Evolutionary conservation across 2,888 invertebrate genomes (phyloP).

Genomic region (Piscicola geometra): DNA sequence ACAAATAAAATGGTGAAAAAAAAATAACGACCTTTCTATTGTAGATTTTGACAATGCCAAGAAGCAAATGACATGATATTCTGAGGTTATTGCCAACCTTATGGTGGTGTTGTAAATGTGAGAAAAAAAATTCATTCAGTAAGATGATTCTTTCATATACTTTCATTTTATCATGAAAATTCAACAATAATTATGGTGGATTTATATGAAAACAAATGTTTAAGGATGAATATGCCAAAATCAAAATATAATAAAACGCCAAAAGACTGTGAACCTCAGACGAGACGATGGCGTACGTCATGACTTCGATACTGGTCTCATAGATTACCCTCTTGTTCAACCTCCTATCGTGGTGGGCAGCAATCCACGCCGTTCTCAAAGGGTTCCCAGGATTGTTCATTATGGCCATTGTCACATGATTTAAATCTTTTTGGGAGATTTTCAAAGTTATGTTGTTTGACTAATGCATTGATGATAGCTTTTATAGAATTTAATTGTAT

Average conservation of each 20-base stretch:
- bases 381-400: neutral
- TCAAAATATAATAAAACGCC: no score
- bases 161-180: no score
- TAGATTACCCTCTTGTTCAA: neutral
- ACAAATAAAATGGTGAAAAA: no score
- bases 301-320: neutral
- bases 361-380: neutral
- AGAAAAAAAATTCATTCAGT: no score
- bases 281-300: neutral
- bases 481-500: no score
- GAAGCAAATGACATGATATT: neutral
- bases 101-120: no score
- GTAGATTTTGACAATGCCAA: neutral
- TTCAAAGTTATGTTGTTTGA: no score
- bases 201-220: no score
- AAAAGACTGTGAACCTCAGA: neutral
- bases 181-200: no score
- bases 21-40: neutral
- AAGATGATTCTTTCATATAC: no score
- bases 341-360: conserved; percentile 1
- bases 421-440: neutral
- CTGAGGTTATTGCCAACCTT: neutral
- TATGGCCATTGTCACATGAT: neutral
- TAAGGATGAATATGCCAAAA: no score
- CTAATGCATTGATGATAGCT: no score